Conservation (phyloP, 1,140 invertebrate genomes). For the Zaprionus capensis region DNA sequence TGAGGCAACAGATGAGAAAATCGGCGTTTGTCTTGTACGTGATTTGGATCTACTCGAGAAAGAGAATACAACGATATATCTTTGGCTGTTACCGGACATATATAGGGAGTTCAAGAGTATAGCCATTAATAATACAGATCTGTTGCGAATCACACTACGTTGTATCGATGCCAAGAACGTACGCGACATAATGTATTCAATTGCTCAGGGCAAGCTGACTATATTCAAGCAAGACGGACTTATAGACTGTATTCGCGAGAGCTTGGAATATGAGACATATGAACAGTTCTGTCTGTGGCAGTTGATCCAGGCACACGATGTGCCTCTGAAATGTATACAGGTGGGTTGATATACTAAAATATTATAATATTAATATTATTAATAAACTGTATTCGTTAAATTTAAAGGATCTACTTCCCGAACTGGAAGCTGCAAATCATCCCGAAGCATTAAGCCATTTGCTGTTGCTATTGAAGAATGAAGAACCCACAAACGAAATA, state of each 20-base stretch:
- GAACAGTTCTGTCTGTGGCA: constrained; percentile 99
- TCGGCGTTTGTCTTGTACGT: constrained; percentile 84
- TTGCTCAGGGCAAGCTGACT: constrained; percentile 93
- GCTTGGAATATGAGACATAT: constrained; percentile 97
- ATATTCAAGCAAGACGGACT: constrained; percentile 92
- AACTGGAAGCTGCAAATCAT: constrained; percentile 94
- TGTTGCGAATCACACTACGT: constrained; percentile 94
- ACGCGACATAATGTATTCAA: constrained; percentile 94
- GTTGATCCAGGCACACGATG: constrained; percentile 95
- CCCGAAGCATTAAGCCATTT: constrained; percentile 97
- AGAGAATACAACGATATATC: constrained; percentile 93
- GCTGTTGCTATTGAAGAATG: constrained; percentile 95
- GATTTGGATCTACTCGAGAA: constrained; percentile 93
- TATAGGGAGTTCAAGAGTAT: constrained; percentile 95
- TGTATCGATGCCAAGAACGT: constrained; percentile 95
- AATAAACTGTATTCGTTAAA: constrained; percentile 2
- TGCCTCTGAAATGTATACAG: constrained; percentile 94
- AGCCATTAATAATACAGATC: constrained; percentile 92
- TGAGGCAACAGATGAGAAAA: constrained; percentile 91
- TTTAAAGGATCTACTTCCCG: constrained; percentile 88
- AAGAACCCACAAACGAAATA: constrained; percentile 94
- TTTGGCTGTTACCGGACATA: constrained; percentile 95
- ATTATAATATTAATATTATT: background rate
- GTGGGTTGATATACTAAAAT: constrained; percentile 84
- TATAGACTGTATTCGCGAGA: constrained; percentile 90